Evolutionary conservation across 2,888 invertebrate genomes (phyloP).

Genomic region (Scaptomyza parva): DNA sequence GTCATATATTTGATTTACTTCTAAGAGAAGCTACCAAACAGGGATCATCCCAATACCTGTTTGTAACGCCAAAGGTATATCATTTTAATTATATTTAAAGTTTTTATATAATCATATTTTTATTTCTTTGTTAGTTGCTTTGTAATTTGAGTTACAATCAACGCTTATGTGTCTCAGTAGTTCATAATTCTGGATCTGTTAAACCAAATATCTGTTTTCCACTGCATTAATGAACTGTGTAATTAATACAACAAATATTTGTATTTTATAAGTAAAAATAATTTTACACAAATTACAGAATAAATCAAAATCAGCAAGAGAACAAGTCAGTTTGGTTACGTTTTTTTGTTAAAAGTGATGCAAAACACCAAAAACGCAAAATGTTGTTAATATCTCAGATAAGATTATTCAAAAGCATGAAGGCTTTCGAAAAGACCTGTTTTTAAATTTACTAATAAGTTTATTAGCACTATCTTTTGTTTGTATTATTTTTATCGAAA

Average conservation of each 20-base stretch:
- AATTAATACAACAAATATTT: not conserved
- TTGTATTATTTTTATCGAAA: too few relatives aligned
- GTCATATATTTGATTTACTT: slow-evolving; percentile 92
- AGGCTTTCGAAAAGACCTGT: too few relatives aligned
- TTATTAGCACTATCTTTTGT: too few relatives aligned
- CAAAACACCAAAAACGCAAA: too few relatives aligned
- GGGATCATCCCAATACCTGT: slow-evolving; percentile 93
- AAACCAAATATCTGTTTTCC: slow-evolving; percentile 36
- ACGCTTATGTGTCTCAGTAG: slow-evolving; percentile 90
- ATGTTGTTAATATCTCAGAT: too few relatives aligned
- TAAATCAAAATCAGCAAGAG: too few relatives aligned
- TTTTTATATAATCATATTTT: not conserved
- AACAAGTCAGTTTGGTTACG: too few relatives aligned
- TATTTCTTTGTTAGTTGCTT: slow-evolving; percentile 86
- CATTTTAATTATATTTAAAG: not conserved
- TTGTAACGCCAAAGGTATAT: slow-evolving; percentile 96
- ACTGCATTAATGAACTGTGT: slow-evolving; percentile 1
- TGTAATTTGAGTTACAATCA: slow-evolving; percentile 89
- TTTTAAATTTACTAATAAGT: too few relatives aligned
- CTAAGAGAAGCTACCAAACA: slow-evolving; percentile 90
- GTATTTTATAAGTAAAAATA: not conserved
- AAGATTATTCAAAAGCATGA: too few relatives aligned
- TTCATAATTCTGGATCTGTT: slow-evolving; percentile 87
- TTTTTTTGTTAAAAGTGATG: too few relatives aligned
- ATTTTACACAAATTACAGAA: too few relatives aligned